A percentile compares a stretch with the other conserved stretches of the same genome.
These are phyloP conservation scores for Ceyx erithaca DNA, from an alignment of 2,797 vertebrate species.

Conservation along the genomic window DNA sequence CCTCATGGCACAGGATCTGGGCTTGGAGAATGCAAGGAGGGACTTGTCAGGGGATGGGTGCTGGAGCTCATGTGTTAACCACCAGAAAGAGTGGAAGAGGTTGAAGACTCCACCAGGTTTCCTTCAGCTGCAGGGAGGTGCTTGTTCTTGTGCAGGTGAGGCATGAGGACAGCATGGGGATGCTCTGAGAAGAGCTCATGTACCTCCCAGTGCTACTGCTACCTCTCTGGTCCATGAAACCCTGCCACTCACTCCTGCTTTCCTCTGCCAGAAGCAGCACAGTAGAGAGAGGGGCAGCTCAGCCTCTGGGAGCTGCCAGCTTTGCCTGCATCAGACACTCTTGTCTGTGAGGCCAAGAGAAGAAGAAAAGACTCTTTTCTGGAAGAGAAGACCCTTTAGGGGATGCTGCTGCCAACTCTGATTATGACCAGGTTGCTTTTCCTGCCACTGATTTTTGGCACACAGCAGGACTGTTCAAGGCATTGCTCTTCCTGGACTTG, in stretches of 20 bases:
- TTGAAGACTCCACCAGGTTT: not conserved
- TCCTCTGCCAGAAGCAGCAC: not conserved
- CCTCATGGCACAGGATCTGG: not conserved
- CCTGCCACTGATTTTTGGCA: not conserved
- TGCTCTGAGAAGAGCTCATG: not conserved
- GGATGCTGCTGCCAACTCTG: not conserved
- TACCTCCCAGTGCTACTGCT: not conserved
- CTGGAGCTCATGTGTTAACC: not conserved
- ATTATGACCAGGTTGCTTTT: not conserved
- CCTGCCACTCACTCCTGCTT: not conserved
- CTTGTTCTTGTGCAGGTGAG: not conserved
- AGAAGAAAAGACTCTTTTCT: not conserved
- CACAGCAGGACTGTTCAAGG: not conserved
- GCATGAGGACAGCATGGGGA: not conserved
- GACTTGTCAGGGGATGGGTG: not conserved
- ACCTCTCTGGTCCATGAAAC: not conserved
- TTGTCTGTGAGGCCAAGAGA: not conserved
- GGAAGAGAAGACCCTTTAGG: not conserved
- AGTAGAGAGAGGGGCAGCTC: not conserved
- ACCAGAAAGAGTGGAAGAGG: not conserved
- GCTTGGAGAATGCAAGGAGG: not conserved
- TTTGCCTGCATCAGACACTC: not conserved
- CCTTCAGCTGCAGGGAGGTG: not conserved
- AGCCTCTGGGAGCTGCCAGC: not conserved
- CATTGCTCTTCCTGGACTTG: not conserved